Conservation (phyloP, 2,888 invertebrate genomes). For the Lasioglossum zephyrum region DNA sequence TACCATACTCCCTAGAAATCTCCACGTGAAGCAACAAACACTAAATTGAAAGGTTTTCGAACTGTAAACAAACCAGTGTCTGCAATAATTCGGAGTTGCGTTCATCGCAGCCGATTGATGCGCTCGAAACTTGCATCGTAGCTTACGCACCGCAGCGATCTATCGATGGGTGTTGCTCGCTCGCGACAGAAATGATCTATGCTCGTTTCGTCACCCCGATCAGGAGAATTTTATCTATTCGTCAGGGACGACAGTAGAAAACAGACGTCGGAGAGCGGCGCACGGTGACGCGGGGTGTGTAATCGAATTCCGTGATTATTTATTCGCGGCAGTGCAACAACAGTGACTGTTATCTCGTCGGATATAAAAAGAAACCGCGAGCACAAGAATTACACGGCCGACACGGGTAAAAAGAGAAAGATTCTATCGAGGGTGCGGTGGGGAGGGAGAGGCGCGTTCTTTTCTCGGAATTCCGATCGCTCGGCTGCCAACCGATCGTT, state of each 20-base stretch:
- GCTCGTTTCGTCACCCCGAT: not conserved
- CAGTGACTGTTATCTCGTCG: not conserved
- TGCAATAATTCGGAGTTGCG: not conserved
- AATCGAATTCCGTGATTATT: not conserved
- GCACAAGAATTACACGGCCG: slow-evolving; percentile 4
- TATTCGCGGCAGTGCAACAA: slow-evolving; percentile 4
- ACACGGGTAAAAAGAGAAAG: slow-evolving; percentile 1
- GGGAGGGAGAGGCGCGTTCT: slow-evolving; percentile 31
- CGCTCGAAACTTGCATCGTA: not conserved
- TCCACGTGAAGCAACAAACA: not conserved
- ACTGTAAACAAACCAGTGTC: not conserved
- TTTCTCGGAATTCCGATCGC: slow-evolving; percentile 55
- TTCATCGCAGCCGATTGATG: not conserved
- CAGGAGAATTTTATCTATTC: not conserved
- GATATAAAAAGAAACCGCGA: slow-evolving; percentile 2
- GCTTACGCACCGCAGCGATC: not conserved
- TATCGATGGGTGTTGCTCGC: not conserved
- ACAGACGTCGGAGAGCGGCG: not conserved
- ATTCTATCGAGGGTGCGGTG: not conserved
- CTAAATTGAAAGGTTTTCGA: not conserved
- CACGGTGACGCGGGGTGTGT: not conserved
- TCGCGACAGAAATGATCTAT: not conserved
- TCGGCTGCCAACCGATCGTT: slow-evolving; percentile 58
- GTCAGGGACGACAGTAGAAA: not conserved
- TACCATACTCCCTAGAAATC: no score